These are phyloP conservation scores for Ephydatia muelleri DNA, from an alignment of 37 sponge, comb jelly and placozoan species.

Conservation along the genomic window DNA sequence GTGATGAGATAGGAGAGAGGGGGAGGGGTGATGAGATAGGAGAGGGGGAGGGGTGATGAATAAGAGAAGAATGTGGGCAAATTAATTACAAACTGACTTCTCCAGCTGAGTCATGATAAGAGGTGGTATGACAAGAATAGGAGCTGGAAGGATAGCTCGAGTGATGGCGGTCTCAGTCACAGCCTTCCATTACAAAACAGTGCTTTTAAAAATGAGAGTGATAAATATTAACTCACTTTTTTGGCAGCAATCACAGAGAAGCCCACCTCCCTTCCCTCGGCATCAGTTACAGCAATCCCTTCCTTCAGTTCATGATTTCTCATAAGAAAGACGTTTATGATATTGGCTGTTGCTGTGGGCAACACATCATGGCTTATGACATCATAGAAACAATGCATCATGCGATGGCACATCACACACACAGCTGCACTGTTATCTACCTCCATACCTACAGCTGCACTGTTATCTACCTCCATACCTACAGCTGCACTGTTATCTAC, in stretches of 20 bases:
- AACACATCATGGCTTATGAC: too few species aligned
- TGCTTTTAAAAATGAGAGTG: background rate
- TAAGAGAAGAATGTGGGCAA: background rate
- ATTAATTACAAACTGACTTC: too few species aligned
- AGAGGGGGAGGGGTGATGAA: too few species aligned
- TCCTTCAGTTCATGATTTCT: conserved; percentile 76
- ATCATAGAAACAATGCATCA: too few species aligned
- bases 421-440: too few species aligned
- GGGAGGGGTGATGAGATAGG: background rate
- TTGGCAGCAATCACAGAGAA: conserved; percentile 75
- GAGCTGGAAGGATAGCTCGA: conserved; percentile 74
- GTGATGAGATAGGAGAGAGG: background rate
- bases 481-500: too few species aligned
- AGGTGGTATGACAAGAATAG: conserved; percentile 78
- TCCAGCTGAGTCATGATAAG: conserved; percentile 75
- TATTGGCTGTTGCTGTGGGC: conserved; percentile 71
- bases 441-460: too few species aligned
- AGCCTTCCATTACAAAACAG: conserved; percentile 46
- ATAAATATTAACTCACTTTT: conserved; percentile 19
- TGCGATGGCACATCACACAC: too few species aligned
- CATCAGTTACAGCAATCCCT: conserved; percentile 80
- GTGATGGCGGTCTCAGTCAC: conserved; percentile 75
- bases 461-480: too few species aligned
- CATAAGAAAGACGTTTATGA: conserved; percentile 81
- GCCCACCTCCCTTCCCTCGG: conserved; percentile 62